Evolutionary conservation across 2,888 invertebrate species (phyloP).

Genomic region (Cerceris ruficornis): DNA sequence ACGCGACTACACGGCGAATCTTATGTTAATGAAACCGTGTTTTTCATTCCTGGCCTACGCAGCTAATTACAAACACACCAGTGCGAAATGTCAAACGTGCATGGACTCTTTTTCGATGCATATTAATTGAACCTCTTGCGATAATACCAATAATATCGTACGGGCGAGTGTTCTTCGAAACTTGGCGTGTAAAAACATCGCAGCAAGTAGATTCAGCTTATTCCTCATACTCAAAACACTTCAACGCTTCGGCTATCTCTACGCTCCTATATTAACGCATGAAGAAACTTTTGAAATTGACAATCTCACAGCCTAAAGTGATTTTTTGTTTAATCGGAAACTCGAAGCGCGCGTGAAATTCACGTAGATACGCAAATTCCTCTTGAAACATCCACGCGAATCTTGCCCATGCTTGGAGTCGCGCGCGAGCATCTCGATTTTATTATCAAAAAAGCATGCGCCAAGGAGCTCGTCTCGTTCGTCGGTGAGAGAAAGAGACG

Average conservation of each 20-base stretch:
- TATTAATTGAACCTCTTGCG: conserved; percentile 31
- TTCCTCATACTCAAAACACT: neutral
- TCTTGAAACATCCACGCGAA: neutral
- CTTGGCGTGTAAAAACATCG: no score
- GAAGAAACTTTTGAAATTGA: conserved; percentile 21
- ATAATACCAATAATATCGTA: neutral
- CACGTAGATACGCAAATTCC: neutral
- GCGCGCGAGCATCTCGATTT: conserved; percentile 5
- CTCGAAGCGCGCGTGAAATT: neutral
- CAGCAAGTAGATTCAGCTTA: no score
- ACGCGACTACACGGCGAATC: conserved; percentile 14
- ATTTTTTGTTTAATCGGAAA: neutral
- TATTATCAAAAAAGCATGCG: conserved; percentile 8
- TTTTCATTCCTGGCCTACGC: conserved; percentile 38
- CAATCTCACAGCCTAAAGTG: conserved; percentile 36
- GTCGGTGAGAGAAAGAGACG: no score
- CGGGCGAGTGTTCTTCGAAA: no score
- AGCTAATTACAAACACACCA: conserved; percentile 40
- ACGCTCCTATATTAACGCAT: neutral
- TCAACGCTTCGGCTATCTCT: neutral
- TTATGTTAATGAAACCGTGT: conserved; percentile 29
- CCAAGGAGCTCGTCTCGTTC: neutral
- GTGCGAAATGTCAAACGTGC: conserved; percentile 53
- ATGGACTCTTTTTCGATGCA: conserved; percentile 19
- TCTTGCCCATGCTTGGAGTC: neutral